Evolutionary conservation across 2,888 invertebrate genomes (phyloP), one percentile per base, ranked within the genome.

Genomic region (Ischnus inquisitorius): DNA sequence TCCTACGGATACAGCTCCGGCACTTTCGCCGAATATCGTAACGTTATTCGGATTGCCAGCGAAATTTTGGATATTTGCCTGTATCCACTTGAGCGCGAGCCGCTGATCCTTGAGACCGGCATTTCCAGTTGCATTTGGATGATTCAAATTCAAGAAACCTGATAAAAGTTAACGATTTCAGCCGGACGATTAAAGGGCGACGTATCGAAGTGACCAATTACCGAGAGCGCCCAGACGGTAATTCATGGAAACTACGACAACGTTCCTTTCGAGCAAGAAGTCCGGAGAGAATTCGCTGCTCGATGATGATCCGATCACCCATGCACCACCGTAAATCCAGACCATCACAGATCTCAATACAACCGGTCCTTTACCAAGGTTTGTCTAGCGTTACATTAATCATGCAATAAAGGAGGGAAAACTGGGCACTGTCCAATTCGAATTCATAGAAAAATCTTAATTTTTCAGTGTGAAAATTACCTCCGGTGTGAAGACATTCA

Each of bases 1-100:
- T 57, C 89, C 88, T 1, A 89, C 89, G 0, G 87, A 76, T 5
- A 72, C 93, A 1, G 93, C 94, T 6, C 95, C 95, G 39, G 95
- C 95, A 89, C 95, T 95, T 6, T 95, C 89, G 16, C 95, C 95
- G 88, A 95, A 94, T 79, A 95, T 92, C 2, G 95, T 95, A 0
- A 95, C 94, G 89, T 94, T 94, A 1, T 94, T 90, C 2, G 94
- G 93, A 88, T 95, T 92, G 3, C 95, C 95, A 43, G 94, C 94
- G 87, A 95, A 95, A 12, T 92, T 90, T 1, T 81, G 80, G 34
- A 95, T 95, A 87, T 95, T 95, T 60, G 92, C 87, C 84, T 95
- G 93, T 0, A 95, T 91, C 95, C 95, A 95, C 88, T 94, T 95
- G 0, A 95, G 91, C 14, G 94, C 95, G 86, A 93, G 91, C 4